Evolutionary conservation across 1,140 invertebrate species (phyloP), one percentile per base, ranked within the genome.

Genomic region (Periplaneta americana): DNA sequence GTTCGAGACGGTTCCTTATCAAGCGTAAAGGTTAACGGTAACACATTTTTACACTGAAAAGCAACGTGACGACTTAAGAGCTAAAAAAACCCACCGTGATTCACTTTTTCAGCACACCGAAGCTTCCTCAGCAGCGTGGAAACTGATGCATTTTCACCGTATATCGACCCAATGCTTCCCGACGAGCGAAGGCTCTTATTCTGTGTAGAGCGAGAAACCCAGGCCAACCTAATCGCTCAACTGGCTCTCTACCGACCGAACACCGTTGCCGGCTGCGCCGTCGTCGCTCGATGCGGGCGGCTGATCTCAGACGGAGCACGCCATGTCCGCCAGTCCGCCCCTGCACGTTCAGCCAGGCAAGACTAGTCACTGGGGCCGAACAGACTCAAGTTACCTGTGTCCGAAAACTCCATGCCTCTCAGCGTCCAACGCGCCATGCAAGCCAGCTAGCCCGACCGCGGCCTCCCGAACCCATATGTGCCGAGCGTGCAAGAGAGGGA

Each of bases 391-490:
- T 35, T 34, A 75, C 31, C 32, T 34, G 32, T 76, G 33, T 76
- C 4, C 22, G 34, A 33, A 34, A 15, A 76, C 22, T 76, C 34
- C 75, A 34, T 18, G 32, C 75, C 15, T 35, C 15, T n/a, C 13
- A 18, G 34, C 36, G n/a, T 36, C 28, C n/a, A 15, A 22, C 34
- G 22, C 76, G 75, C 75, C 75, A 77, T 77, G 75, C 33, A 33
- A 77, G 75, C 22, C 11, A 32, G 75, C 33, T 35, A 78, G 76
- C n/a, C 76, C 22, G 36, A 36, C 76, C 76, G n/a, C 76, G 34
- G 76, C 76, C 76, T 13, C 74, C 74, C 74, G 33, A 34, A 35
- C 79, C 80, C 80, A 81, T 81, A 81, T 81, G 80, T 81, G 80
- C 80, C 35, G 17, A 81, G 34, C 80, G 75, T 77, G 34, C 80